Evolutionary conservation across 2,797 vertebrate genomes (phyloP).

Genomic region (Myotis myotis): DNA sequence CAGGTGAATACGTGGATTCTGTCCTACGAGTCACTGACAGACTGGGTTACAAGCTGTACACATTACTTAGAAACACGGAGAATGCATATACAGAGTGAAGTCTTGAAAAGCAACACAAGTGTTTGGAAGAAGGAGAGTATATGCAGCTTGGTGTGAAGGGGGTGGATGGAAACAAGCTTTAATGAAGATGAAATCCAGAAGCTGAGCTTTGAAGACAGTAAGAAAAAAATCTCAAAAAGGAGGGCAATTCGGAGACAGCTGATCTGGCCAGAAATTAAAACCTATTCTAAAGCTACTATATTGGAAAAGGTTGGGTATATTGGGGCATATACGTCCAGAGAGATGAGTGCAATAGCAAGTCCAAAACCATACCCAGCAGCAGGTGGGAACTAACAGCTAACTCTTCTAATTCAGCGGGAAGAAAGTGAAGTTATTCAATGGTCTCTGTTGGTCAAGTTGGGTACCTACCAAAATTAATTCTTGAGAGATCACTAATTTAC

Average conservation of each 20-base stretch:
- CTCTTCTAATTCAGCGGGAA: not conserved
- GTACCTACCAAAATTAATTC: not conserved
- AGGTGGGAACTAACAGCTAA: not conserved
- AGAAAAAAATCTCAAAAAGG: not conserved
- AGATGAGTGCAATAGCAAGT: not conserved
- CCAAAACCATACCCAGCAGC: not conserved
- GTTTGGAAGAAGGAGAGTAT: not conserved
- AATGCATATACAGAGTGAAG: fast-evolving
- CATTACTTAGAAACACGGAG: not conserved
- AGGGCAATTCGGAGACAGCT: not conserved
- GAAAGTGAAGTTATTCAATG: not conserved
- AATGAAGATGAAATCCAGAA: not conserved
- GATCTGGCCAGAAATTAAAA: not conserved
- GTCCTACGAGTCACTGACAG: not conserved
- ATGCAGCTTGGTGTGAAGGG: fast-evolving
- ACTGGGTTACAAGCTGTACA: fast-evolving
- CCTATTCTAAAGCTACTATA: not conserved
- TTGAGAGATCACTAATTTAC: not conserved
- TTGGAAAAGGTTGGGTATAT: not conserved
- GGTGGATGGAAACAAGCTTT: not conserved
- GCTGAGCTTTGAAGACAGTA: not conserved
- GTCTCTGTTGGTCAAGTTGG: not conserved
- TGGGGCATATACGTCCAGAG: not conserved
- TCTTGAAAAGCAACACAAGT: fast-evolving
- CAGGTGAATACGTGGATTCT: not conserved